Conservation (phyloP, 2,888 invertebrate genomes). For the Pollenia griseotomentosa region DNA sequence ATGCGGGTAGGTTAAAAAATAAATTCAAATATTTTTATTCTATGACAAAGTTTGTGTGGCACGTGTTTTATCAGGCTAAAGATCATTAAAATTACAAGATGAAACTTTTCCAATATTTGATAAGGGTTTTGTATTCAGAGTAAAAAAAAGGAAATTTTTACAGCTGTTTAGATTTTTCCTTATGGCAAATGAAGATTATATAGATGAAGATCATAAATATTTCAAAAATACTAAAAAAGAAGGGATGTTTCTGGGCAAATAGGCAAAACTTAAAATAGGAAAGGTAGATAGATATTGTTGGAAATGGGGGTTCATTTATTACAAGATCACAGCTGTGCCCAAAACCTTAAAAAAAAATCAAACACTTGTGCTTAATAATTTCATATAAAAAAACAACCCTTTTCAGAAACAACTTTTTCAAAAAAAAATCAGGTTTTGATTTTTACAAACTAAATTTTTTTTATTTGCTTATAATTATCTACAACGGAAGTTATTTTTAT, state of each 20-base stretch:
- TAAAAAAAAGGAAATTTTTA: slow-evolving; percentile 7
- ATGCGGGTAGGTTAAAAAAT: slow-evolving; percentile 48
- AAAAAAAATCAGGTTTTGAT: slow-evolving; percentile 60
- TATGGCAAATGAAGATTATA: slow-evolving; percentile 43
- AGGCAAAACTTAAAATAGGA: slow-evolving; percentile 33
- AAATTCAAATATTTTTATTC: background rate
- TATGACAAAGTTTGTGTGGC: slow-evolving; percentile 1
- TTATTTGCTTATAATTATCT: slow-evolving; percentile 60
- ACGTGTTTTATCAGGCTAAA: slow-evolving; percentile 29
- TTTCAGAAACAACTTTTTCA: slow-evolving; percentile 15
- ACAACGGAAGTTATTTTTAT: slow-evolving; percentile 67
- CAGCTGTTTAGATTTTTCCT: slow-evolving; percentile 62
- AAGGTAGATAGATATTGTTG: background rate
- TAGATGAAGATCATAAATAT: slow-evolving; percentile 33
- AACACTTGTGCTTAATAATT: slow-evolving; percentile 68
- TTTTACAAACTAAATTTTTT: slow-evolving; percentile 6
- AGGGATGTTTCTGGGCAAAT: slow-evolving; percentile 42
- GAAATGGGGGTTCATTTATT: slow-evolving; percentile 75
- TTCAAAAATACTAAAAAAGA: slow-evolving; percentile 2
- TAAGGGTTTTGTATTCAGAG: slow-evolving; percentile 15
- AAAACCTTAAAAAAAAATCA: slow-evolving; percentile 52
- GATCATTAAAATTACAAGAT: slow-evolving; percentile 21
- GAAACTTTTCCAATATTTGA: background rate
- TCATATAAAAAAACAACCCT: slow-evolving; percentile 62
- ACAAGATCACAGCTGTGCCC: slow-evolving; percentile 67